Base-by-base conservation (phyloP, 2,113 vertebrate genomes). In the Meriones unguiculatus region DNA sequence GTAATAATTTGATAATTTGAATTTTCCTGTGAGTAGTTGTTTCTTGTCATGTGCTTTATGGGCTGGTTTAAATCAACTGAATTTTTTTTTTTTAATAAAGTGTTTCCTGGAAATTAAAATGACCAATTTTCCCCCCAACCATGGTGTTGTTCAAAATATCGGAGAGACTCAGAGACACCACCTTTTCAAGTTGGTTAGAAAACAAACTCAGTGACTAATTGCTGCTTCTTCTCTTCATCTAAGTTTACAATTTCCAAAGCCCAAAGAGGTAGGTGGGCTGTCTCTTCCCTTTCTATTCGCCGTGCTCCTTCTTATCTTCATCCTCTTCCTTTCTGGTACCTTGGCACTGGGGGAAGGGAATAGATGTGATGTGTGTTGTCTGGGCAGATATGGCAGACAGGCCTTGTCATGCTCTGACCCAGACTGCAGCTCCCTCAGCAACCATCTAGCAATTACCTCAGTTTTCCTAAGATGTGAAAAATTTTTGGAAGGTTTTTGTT, bases 41-140 rank as follows among this genome's bases (percentile, higher is more conserved):
- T 65, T 94, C 41, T 95, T 92, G 72, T 85, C 17, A 2, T 41
- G 13, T 85, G 73, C 28, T 20, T 8, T 62, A 89, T n/a, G 32
- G 84, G 32, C 24, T 88, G 75, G 85, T 96, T 91, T 75, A 24
- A 35, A 92, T 88, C 59, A 81, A 35, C 69, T 54, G 76, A 89
- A 70, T 30, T 90, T 89, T 88, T 93, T 93, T 77, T 78, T 46
- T 46, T 65, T 7, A 93, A 80, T 85, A 87, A 67, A 93, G 35
- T 91, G 50, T 87, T 92, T 87, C 24, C 85, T 59, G 52, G 41
- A 93, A 85, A 67, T 90, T 72, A 89, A 62, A 91, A 18, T 50
- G 30, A 1, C 1, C 94, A 46, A 10, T 91, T 94, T 89, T 52
- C 28, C 12, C n/a, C 93, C 50, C 77, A 84, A 87, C 25, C 24